These are phyloP conservation scores for Paradoxurus hermaphroditus DNA, from an alignment of 2,113 vertebrate species.

Conservation along the genomic window DNA sequence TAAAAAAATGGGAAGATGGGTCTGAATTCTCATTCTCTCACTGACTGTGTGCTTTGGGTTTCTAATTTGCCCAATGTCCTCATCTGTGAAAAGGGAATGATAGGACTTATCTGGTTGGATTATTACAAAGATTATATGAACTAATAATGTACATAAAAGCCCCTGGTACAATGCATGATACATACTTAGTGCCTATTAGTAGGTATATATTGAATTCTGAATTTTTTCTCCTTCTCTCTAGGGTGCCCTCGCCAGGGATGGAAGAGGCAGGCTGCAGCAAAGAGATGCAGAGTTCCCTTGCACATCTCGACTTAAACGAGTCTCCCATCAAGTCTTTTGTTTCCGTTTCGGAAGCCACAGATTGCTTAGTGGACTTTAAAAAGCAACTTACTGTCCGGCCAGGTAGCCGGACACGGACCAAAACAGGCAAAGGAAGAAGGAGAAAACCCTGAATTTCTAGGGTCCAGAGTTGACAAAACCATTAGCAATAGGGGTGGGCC, in stretches of 20 bases:
- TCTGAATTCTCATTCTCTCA: background rate
- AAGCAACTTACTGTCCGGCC: slow-evolving; percentile 65
- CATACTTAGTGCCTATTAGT: background rate
- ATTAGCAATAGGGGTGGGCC: background rate
- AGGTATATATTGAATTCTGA: slow-evolving; percentile 18
- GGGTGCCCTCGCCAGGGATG: background rate
- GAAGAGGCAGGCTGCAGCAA: slow-evolving; percentile 52
- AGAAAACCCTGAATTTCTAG: slow-evolving; percentile 79
- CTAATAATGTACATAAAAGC: slow-evolving; percentile 12
- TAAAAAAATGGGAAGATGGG: background rate
- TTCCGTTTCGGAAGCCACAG: slow-evolving; percentile 87
- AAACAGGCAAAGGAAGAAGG: slow-evolving; percentile 77
- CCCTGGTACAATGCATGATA: background rate
- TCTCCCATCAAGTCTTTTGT: slow-evolving; percentile 85
- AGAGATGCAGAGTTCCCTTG: slow-evolving; percentile 54
- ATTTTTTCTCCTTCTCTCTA: slow-evolving; percentile 29
- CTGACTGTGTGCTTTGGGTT: background rate
- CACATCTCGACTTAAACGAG: slow-evolving; percentile 52
- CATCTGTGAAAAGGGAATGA: background rate
- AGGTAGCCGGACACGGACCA: slow-evolving; percentile 73
- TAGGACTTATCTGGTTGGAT: background rate
- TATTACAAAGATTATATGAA: background rate
- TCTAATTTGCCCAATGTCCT: background rate
- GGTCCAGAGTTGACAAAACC: background rate
- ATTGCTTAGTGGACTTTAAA: slow-evolving; percentile 85